Conservation (phyloP, 2,797 vertebrate genomes). For the Spheniscus humboldti region DNA sequence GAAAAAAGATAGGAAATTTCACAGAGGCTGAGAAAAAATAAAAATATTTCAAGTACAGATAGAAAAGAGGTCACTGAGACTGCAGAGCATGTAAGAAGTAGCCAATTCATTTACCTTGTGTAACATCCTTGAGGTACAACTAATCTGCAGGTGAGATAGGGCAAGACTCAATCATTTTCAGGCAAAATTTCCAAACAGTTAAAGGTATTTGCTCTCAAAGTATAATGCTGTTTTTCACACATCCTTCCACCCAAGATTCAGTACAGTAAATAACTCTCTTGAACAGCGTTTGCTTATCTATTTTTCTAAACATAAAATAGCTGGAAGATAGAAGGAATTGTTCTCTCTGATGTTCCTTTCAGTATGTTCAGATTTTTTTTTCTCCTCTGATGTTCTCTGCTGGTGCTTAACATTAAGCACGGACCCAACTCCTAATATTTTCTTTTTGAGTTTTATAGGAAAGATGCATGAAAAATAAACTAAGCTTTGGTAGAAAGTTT, state of each 20-base stretch:
- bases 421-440: not conserved
- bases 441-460: not conserved
- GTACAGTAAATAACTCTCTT: not conserved
- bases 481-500: not conserved
- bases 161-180: not conserved
- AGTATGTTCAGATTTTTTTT: not conserved
- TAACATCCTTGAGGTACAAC: conserved; percentile 15
- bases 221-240: not conserved
- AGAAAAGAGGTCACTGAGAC: not conserved
- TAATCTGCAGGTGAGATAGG: not conserved
- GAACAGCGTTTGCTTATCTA: not conserved
- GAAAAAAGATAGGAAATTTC: not conserved
- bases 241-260: not conserved
- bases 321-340: not conserved
- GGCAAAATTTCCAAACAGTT: not conserved
- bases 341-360: not conserved
- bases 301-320: not conserved
- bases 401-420: not conserved
- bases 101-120: not conserved
- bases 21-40: not conserved
- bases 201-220: not conserved
- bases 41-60: not conserved
- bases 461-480: not conserved
- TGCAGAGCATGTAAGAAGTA: not conserved
- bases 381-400: not conserved